Conservation (phyloP, 2,888 invertebrate genomes). For the Cheilosia vulpina region DNA sequence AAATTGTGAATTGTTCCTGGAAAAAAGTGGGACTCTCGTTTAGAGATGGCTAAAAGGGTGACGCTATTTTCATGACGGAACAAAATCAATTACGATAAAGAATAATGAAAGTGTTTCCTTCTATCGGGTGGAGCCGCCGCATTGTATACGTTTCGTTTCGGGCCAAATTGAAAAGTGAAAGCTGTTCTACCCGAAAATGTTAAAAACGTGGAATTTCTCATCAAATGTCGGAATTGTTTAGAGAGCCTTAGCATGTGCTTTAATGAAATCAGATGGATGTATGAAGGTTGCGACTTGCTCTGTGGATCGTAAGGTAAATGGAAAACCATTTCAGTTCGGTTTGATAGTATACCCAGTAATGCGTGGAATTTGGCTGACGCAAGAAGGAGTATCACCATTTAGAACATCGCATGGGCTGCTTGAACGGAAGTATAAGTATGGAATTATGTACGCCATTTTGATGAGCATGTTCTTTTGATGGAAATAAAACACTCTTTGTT, state of each 20-base stretch:
- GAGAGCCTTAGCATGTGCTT: constrained; percentile 23
- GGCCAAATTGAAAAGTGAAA: constrained; percentile 64
- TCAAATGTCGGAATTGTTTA: constrained; percentile 17
- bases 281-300: constrained; percentile 10
- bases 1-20: constrained; percentile 64
- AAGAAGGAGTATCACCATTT: too few species aligned
- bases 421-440: too few species aligned
- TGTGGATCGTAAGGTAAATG: background rate
- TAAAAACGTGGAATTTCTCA: constrained; percentile 60
- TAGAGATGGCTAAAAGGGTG: constrained; percentile 42
- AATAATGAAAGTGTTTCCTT: constrained; percentile 69
- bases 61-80: constrained; percentile 51
- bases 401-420: too few species aligned
- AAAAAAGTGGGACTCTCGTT: constrained; percentile 28
- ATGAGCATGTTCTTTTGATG: too few species aligned
- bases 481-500: too few species aligned
- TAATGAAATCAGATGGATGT: constrained; percentile 55
- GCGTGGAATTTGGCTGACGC: too few species aligned
- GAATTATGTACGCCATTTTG: too few species aligned
- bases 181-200: constrained; percentile 34
- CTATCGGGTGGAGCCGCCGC: constrained; percentile 18
- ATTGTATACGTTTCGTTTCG: constrained; percentile 12
- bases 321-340: background rate
- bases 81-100: constrained; percentile 69
- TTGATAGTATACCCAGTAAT: too few species aligned